Evolutionary conservation across 2,113 vertebrate genomes (phyloP), one percentile per base, ranked within the genome.

Genomic region (Romanogobio albipinnatus): DNA sequence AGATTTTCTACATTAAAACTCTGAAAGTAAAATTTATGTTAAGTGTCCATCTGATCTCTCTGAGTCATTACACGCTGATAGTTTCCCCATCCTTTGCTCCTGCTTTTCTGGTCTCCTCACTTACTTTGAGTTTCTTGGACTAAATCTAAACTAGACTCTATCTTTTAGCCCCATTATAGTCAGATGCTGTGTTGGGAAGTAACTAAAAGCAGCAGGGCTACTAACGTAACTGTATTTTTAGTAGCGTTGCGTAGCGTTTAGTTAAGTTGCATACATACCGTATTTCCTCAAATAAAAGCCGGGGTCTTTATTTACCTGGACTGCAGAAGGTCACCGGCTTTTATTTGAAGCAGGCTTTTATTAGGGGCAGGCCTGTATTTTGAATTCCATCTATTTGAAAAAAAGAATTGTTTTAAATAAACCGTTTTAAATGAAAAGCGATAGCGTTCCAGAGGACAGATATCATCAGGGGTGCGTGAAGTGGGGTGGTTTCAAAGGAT

Each of bases 11-110:
- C 9, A 59, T 10, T 14, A 39, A 43, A 45, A 9, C 56, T 78
- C 22, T 43, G 17, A 58, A 77, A 33, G 19, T 77, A 39, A 58
- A 77, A 39, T 77, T 56, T 76, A 76, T 19, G 47, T 14, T 5
- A 33, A 76, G 24, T 76, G 5, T 56, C 17, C 9, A 7, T 76
- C 51, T 58, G 26, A 74, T 61, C 76, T 74, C 8, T 47, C 24
- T 15, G 26, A 83, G 29, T 83, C 68, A 49, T 51, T 2, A 29
- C 43, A 26, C 33, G 36, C 39, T 82, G 62, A 66, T 61, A 45
- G 58, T 64, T 61, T 85, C 15, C 59, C 45, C 39, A 39, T 64
- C 7, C 36, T 53, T 62, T 45, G 36, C 76, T 77, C 33, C 76
- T 59, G 76, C 76, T 45, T 43, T n/a, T 79, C 76, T 58, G 15